Evolutionary conservation across 2,113 vertebrate species (phyloP).

Genomic region (mouse (Mus musculus)): GRCm39 chr8:107101001-107101500

Average conservation of each 20-base stretch:
- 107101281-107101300: background rate
- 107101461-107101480: background rate
- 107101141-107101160: background rate
- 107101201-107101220: background rate
- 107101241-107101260: background rate
- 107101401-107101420: background rate
- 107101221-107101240: background rate
- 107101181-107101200: constrained; percentile 1
- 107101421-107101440: background rate
- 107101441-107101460: background rate
- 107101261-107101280: constrained; percentile 28
- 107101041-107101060: background rate
- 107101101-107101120: background rate
- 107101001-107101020: background rate
- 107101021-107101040: background rate
- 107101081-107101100: background rate
- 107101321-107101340: background rate
- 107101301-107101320: background rate
- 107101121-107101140: background rate
- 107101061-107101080: background rate
- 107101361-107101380: background rate
- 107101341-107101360: background rate
- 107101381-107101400: no score
- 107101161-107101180: background rate
- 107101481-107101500: background rate